Conservation (phyloP, 2,888 invertebrate species). For the Linnaemya tessellans region DNA sequence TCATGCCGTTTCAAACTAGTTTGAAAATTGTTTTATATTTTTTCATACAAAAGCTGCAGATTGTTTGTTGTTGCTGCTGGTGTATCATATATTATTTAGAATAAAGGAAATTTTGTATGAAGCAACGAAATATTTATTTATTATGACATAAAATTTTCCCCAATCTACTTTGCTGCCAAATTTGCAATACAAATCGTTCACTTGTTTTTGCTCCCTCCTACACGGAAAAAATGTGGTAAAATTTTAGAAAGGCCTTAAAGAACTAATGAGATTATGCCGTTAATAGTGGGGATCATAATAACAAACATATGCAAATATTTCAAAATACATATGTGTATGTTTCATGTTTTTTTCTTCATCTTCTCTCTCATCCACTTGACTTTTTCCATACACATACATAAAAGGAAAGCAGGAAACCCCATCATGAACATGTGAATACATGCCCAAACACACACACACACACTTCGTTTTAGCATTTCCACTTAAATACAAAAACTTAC, state of each 20-base stretch:
- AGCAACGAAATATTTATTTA: too few relatives aligned
- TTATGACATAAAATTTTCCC: too few relatives aligned
- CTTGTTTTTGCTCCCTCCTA: neutral
- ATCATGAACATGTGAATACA: conserved; percentile 16
- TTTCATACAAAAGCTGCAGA: too few relatives aligned
- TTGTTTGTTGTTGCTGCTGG: too few relatives aligned
- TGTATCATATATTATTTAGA: too few relatives aligned
- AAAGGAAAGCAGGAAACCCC: conserved; percentile 13
- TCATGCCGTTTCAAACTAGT: too few relatives aligned
- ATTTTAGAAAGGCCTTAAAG: neutral
- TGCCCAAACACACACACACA: conserved; percentile 28
- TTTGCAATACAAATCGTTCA: neutral
- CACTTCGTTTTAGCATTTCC: conserved; percentile 35
- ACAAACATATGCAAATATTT: too few relatives aligned
- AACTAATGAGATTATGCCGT: neutral
- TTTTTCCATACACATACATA: neutral
- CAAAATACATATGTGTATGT: neutral
- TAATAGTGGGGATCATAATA: neutral
- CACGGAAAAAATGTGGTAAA: neutral
- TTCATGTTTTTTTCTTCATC: neutral
- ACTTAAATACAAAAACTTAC: conserved; percentile 8
- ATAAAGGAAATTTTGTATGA: neutral
- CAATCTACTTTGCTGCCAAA: too few relatives aligned
- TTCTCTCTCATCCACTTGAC: conserved; percentile 18
- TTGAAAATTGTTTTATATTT: too few relatives aligned